phyloP scores from a whole-genome alignment of 2,888 invertebrate genomes.

The Ornithoptera priamus region DNA sequence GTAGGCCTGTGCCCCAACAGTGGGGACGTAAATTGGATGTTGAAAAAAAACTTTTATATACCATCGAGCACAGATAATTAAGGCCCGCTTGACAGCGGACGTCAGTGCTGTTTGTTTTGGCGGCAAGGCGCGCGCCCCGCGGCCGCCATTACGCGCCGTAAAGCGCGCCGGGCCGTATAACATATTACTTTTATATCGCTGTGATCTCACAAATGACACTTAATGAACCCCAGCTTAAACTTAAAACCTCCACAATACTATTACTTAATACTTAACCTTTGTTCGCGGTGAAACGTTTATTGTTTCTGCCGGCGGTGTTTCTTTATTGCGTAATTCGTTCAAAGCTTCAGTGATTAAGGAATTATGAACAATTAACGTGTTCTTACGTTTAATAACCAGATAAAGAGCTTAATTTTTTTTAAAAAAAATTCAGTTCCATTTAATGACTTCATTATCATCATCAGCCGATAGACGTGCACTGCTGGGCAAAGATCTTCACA shows the following conservation, averaged over 20 bases:
- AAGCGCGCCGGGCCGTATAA: slow-evolving; percentile 35
- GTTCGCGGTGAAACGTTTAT: slow-evolving; percentile 18
- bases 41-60: too few relatives aligned
- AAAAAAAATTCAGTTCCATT: too few relatives aligned
- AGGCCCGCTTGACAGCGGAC: not conserved
- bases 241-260: slow-evolving; percentile 1
- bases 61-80: slow-evolving; percentile 7
- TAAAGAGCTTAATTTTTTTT: not conserved
- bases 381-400: slow-evolving; percentile 6
- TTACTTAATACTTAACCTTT: slow-evolving; percentile 13
- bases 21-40: too few relatives aligned
- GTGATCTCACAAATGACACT: slow-evolving; percentile 20
- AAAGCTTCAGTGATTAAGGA: slow-evolving; percentile 1
- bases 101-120: slow-evolving; percentile 26
- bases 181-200: slow-evolving; percentile 26
- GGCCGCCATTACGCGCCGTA: slow-evolving; percentile 52
- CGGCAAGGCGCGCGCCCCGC: slow-evolving; percentile 25
- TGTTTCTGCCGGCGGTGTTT: not conserved
- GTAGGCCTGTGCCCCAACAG: too few relatives aligned
- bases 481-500: too few relatives aligned
- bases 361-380: slow-evolving; percentile 9
- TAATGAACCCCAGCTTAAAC: slow-evolving; percentile 24
- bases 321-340: slow-evolving; percentile 5
- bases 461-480: too few relatives aligned
- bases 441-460: too few relatives aligned